Conservation (phyloP, 2,113 vertebrate genomes). For the Hemiscyllium ocellatum region DNA sequence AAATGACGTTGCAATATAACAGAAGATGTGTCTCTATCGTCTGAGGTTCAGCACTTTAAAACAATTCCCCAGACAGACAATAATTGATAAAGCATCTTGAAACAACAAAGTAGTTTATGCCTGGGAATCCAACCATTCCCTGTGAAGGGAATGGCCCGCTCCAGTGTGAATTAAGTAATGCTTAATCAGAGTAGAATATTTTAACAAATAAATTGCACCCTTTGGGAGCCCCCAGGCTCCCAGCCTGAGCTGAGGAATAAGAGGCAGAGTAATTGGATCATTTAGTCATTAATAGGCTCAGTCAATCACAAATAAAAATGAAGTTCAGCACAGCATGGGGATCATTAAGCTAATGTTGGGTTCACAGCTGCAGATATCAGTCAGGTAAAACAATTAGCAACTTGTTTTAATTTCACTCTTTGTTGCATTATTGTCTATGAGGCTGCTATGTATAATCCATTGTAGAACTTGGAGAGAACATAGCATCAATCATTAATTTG, state of each 20-base stretch:
- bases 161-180: not conserved
- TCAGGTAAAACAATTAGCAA: not conserved
- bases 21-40: too few species aligned
- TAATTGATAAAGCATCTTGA: not conserved
- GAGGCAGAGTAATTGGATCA: conserved; percentile 17
- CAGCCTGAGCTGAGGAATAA: not conserved
- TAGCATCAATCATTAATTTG: not conserved
- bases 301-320: conserved; percentile 17
- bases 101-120: not conserved
- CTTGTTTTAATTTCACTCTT: not conserved
- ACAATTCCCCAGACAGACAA: not conserved
- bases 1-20: not conserved
- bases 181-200: not conserved
- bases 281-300: conserved; percentile 23
- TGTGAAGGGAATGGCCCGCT: not conserved
- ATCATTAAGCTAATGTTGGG: not conserved
- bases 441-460: not conserved
- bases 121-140: not conserved
- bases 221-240: not conserved
- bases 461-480: not conserved
- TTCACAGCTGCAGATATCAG: not conserved
- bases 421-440: not conserved
- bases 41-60: not conserved
- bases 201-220: not conserved
- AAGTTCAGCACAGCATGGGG: not conserved